Evolutionary conservation across 2,888 invertebrate genomes (phyloP).

Genomic region (Ormyrus nitidulus): DNA sequence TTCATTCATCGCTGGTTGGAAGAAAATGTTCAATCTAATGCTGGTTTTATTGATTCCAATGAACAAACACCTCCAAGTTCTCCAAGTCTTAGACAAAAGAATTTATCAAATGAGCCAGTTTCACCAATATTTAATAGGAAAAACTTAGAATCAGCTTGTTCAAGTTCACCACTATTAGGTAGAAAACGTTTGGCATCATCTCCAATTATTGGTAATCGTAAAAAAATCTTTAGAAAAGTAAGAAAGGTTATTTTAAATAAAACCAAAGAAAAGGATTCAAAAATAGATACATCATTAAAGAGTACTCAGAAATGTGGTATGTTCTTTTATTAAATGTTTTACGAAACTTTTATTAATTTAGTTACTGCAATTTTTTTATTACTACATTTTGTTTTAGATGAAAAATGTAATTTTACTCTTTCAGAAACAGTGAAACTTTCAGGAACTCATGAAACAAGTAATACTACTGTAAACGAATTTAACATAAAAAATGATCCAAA

Average conservation of each 20-base stretch:
- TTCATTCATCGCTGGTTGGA: conserved; percentile 44
- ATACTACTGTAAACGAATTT: background rate
- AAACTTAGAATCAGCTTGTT: background rate
- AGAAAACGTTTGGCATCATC: conserved; percentile 40
- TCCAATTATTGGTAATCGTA: conserved; percentile 33
- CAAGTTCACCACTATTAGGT: conserved; percentile 41
- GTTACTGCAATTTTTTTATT: too few relatives aligned
- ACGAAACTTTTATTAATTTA: too few relatives aligned
- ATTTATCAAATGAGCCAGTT: background rate
- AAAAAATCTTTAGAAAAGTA: conserved; percentile 25
- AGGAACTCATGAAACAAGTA: conserved; percentile 1
- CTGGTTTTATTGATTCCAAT: background rate
- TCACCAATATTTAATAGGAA: background rate
- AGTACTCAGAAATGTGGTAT: background rate
- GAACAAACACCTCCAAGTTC: conserved; percentile 4
- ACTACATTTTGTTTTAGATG: conserved; percentile 14
- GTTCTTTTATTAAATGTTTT: background rate
- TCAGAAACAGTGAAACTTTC: background rate
- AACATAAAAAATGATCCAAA: background rate
- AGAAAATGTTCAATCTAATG: background rate
- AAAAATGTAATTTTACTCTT: conserved; percentile 2
- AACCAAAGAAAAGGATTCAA: background rate
- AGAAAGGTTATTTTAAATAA: background rate
- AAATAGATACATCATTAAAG: background rate
- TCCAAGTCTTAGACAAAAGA: background rate